phyloP scores from a whole-genome alignment of 53 echinoderm and acorn worm species.

The Echinarachnius parma region DNA sequence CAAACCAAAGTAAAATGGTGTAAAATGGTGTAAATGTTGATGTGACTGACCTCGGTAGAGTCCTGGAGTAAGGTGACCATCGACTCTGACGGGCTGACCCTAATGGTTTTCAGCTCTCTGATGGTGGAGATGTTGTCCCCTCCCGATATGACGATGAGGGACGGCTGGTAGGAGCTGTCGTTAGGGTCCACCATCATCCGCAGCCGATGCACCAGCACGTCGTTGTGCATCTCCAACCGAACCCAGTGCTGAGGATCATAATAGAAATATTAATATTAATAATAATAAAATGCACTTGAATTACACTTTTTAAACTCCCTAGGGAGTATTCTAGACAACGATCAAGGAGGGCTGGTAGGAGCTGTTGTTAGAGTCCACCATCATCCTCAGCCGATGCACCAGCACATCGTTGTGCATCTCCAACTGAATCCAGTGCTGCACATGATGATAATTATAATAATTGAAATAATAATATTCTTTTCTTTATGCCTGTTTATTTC shows the following conservation, averaged over 20 bases:
- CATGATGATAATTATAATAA: too few relatives aligned
- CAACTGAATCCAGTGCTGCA: constrained; percentile 90
- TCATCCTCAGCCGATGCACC: constrained; percentile 84
- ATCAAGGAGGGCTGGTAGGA: constrained; percentile 96
- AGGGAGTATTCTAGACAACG: constrained; percentile 51
- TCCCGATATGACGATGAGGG: constrained; percentile 78
- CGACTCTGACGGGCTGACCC: constrained; percentile 84
- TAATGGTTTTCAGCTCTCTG: constrained; percentile 77
- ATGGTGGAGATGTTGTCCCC: constrained; percentile 63
- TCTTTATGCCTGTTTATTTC: too few relatives aligned
- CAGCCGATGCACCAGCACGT: constrained; percentile 81
- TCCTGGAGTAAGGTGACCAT: constrained; percentile 85
- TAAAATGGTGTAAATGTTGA: too few relatives aligned
- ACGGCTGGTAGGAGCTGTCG: constrained; percentile 97
- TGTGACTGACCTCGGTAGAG: constrained; percentile 85
- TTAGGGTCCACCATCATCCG: constrained; percentile 94
- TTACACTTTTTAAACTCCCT: too few relatives aligned
- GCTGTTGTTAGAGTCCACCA: constrained; percentile 90
- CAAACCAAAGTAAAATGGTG: too few relatives aligned
- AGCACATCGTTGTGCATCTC: constrained; percentile 90
- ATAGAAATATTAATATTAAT: too few relatives aligned
- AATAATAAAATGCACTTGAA: too few relatives aligned
- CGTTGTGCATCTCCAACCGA: constrained; percentile 88
- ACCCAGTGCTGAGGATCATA: constrained; percentile 71
- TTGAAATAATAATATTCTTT: too few relatives aligned